Base-by-base conservation (phyloP, 2,888 invertebrate species). In the Heliconius hortense region DNA sequence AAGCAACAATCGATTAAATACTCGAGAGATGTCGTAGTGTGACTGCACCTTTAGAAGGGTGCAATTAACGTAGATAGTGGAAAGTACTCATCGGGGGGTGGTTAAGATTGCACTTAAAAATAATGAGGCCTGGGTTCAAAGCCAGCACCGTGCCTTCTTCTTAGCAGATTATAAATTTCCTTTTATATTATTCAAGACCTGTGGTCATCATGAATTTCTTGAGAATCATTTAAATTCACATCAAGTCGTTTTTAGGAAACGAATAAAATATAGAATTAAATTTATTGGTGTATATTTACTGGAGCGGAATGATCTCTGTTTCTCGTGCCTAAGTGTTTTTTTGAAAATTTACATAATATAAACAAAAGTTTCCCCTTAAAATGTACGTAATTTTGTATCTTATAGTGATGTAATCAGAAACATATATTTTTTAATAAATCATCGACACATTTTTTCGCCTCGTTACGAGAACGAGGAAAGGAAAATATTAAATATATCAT, bases 1-100 rank as follows among this genome's bases (percentile, higher is more conserved):
- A 31, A 2, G n/a, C 21, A 35, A 64, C 64, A 59, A 11, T 26
- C 35, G 39, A 39, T 71, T 60, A 60, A 39, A 39, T 4, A 24
- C 15, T 26, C 7, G 24, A 24, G n/a, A 18, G 18, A 43, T 24
- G 59, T 28, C 28, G 63, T 70, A 70, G 63, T 71, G 76, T 75
- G 69, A 77, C 43, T 60, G 60, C 26, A 71, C 59, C 39, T 35
- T 76, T 72, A 75, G 69, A 72, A 76, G 75, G 70, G 75, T 74
- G 79, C 77, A 79, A 79, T 80, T 80, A 80, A 75, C 72, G 69
- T 60, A 72, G 72, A 73, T 67, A 66, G 63, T 68, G 72, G 66
- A 70, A 64, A 66, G 24, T 59, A 69, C 60, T 72, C 70, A 75
- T 77, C 64, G 66, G 69, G 59, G 64, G 72, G 70, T 72, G 74